Evolutionary conservation across 2,113 vertebrate genomes (phyloP), one percentile per base, ranked within the genome.

Genomic region (Prinia subflava): DNA sequence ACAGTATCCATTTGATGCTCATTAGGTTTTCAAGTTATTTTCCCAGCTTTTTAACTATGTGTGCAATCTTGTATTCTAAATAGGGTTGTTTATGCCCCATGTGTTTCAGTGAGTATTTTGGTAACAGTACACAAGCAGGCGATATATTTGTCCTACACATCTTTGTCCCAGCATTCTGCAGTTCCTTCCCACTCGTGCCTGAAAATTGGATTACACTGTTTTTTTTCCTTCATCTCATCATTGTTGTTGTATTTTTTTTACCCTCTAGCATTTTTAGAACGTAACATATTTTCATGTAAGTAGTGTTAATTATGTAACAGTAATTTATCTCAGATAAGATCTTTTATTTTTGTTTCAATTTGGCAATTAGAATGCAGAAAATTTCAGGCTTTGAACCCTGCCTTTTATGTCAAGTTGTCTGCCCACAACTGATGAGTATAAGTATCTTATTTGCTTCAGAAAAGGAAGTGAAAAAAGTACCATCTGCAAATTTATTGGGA

Each of bases 81-180:
- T 95, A 97, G 35, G 83, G 92, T 95, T 97, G 96, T 97, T 96
- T 97, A 95, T 96, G 87, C 92, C 96, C 92, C 95, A 96, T 96
- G 96, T 96, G 94, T 96, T 97, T 95, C 94, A 96, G 92, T 84
- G 95, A 96, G 95, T 96, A 96, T 96, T 96, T 97, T 97, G 96
- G 96, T 96, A 96, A 95, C 96, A 97, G 96, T 97, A 96, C 95
- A 97, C 95, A 96, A 95, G 95, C 96, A 96, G 91, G 95, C 89
- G 95, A 96, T 96, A 97, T 97, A 97, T 97, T 95, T 97, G 96
- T 97, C 96, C 96, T 95, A 96, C 96, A 96, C 95, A 96, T 97
- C 95, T 97, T 97, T 97, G 96, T 96, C 96, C 96, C 95, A 96
- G 91, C 95, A 87, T 97, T 95, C 96, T 97, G 96, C 95, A 97